Conservation (phyloP, 2,888 invertebrate genomes). For the Agriopis aurantiaria region DNA sequence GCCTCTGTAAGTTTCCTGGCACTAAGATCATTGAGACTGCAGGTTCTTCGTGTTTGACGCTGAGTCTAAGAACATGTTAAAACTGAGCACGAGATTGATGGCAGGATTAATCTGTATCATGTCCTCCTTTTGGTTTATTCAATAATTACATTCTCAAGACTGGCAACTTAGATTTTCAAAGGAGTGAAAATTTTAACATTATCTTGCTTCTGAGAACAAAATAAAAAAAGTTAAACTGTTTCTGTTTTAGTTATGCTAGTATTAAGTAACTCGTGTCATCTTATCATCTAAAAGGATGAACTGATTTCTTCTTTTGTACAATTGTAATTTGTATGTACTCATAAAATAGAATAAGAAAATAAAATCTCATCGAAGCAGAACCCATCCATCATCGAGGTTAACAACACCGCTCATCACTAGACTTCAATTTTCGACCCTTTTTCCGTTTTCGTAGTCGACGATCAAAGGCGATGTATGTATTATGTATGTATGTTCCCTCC, state of each 20-base stretch:
- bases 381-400: neutral
- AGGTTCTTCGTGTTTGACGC: slow-evolving; percentile 37
- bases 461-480: too few species aligned
- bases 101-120: neutral
- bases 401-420: slow-evolving; percentile 4
- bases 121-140: neutral
- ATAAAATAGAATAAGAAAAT: neutral
- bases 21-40: slow-evolving; percentile 32
- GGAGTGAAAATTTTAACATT: too few species aligned
- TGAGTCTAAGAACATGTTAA: slow-evolving; percentile 17
- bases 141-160: neutral
- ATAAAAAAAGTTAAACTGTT: neutral
- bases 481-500: too few species aligned
- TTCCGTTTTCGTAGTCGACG: neutral
- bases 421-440: slow-evolving; percentile 3
- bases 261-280: neutral
- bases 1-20: slow-evolving; percentile 39
- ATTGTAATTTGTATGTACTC: neutral
- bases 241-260: neutral
- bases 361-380: neutral
- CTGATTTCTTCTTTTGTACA: too few species aligned
- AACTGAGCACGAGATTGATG: neutral
- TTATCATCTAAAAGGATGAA: neutral
- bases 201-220: too few species aligned
- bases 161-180: neutral